Base-by-base conservation (phyloP, 1,140 invertebrate genomes). In the Lordiphosa mommai region DNA sequence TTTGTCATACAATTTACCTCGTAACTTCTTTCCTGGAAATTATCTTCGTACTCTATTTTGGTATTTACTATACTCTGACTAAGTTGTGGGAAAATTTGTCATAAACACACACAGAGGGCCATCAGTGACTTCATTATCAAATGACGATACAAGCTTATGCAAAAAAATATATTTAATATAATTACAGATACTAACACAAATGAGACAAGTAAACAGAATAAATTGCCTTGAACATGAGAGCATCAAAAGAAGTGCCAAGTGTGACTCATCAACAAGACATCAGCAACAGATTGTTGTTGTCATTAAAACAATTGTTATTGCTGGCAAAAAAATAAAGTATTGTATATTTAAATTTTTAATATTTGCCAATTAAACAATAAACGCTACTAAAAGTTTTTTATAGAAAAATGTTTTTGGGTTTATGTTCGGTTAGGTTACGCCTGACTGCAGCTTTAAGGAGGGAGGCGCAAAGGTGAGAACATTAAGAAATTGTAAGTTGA, bases 401-500 rank as follows among this genome's bases (percentile, higher is more conserved):
- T n/a, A n/a, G n/a, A n/a, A n/a, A n/a, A n/a, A n/a, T n/a, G n/a
- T n/a, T n/a, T n/a, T n/a, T n/a, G n/a, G n/a, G n/a, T n/a, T n/a
- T n/a, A n/a, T n/a, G n/a, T n/a, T n/a, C n/a, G n/a, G n/a, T n/a
- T n/a, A n/a, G n/a, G 20, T 23, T 23, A 23, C 20, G 20, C 20
- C 3, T 23, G 20, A 23, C 5, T 23, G 20, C 20, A 23, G 4
- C 20, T 23, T 23, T 6, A 6, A 27, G 10, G 44, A 12, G 40
- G 13, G 17, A 20, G 56, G 65, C 68, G 60, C 65, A 68, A 47
- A 68, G 65, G 65, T 68, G 64, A 68, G 29, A 67, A 34, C 29
- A 47, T 17, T 17, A 17, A 17, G n/a, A 27, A 33, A 29, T 50
- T 49, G 46, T 27, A 51, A 61, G 77, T 84, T 84, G 77, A 84